Conservation (phyloP, 2,113 vertebrate genomes). For the Butorides virescens region DNA sequence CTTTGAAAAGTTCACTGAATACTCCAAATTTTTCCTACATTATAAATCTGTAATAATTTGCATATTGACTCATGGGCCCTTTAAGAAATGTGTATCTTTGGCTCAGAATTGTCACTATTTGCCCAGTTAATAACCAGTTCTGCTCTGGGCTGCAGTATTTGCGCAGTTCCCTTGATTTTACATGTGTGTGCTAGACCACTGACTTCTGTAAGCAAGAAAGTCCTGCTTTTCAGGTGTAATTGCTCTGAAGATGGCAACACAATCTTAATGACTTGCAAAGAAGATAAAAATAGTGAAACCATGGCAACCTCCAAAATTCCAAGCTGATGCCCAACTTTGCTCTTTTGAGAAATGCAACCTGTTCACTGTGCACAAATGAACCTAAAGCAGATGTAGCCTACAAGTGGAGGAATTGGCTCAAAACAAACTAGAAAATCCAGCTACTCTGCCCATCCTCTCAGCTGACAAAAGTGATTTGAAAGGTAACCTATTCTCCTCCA, state of each 20-base stretch:
- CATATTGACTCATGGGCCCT: background rate
- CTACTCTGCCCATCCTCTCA: background rate
- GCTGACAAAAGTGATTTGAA: background rate
- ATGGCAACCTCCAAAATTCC: constrained; percentile 46
- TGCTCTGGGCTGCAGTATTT: background rate
- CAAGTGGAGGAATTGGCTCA: background rate
- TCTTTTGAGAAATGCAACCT: constrained; percentile 7
- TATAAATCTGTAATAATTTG: background rate
- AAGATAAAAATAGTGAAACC: constrained; percentile 54
- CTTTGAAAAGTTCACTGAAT: constrained; percentile 30
- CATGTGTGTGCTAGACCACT: background rate
- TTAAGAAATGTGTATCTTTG: background rate
- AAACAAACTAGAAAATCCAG: background rate
- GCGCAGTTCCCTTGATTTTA: background rate
- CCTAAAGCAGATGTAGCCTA: background rate
- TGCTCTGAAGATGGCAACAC: background rate
- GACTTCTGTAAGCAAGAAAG: background rate
- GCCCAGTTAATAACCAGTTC: background rate
- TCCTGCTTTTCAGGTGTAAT: background rate
- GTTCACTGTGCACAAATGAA: background rate
- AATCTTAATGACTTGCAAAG: constrained; percentile 4
- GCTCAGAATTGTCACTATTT: background rate
- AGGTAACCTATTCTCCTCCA: background rate
- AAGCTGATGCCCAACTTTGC: background rate
- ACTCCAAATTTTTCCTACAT: background rate